Conservation (phyloP, 2,113 vertebrate genomes). For the Struthio camelus region DNA sequence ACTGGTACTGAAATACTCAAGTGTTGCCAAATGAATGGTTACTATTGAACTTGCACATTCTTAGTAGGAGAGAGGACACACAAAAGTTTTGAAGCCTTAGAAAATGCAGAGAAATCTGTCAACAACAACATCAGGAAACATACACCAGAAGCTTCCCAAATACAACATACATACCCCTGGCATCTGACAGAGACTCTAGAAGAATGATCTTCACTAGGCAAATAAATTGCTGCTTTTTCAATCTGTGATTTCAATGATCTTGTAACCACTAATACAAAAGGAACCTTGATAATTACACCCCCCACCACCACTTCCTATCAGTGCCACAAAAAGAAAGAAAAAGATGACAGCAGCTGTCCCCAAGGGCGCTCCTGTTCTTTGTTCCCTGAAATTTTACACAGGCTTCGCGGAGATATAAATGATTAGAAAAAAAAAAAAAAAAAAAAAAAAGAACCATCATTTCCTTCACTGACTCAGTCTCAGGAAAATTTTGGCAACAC, state of each 20-base stretch:
- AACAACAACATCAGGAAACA: background rate
- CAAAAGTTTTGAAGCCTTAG: background rate
- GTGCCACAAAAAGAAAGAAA: background rate
- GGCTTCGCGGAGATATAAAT: background rate
- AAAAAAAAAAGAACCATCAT: background rate
- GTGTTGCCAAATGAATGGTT: background rate
- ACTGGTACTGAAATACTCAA: background rate
- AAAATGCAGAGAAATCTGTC: background rate
- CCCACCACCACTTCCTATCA: background rate
- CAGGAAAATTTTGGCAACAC: background rate
- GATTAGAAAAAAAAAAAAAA: background rate
- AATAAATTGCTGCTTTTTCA: background rate
- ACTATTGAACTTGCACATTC: background rate
- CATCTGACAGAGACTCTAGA: background rate
- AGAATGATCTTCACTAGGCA: background rate
- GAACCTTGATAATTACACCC: background rate
- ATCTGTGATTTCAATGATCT: background rate
- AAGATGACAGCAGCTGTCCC: background rate
- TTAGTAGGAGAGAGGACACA: background rate
- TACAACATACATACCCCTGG: fast-evolving
- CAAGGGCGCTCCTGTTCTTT: background rate
- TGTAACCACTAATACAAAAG: background rate
- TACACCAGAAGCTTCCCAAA: background rate
- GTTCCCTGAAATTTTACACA: background rate
- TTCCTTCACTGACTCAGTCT: conserved; percentile 4